Base-by-base conservation (phyloP, 1,140 invertebrate genomes). In the Aphelenchoides avenae region DNA sequence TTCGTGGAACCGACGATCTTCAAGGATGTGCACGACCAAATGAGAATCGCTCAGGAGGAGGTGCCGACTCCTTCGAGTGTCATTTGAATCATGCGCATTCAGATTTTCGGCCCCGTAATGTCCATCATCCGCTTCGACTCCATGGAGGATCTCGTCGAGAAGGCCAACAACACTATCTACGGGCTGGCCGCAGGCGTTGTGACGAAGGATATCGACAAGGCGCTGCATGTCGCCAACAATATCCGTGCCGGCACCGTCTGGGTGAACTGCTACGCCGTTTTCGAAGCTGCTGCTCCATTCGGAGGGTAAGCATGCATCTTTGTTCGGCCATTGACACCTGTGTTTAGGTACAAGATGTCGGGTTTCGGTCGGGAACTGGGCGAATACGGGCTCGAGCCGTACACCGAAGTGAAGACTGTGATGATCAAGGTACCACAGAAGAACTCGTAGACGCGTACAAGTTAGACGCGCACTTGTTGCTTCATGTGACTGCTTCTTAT, bases 1-100 rank as follows among this genome's bases (percentile, higher is more conserved):
- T 99, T 86, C 77, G 82, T 98, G 13, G 80, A 92, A 73, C 94
- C 94, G 18, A 98, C 94, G 0, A 89, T 99, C 1, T 98, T 98
- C 80, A 84, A 87, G 11, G 84, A 96, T 79, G 92, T 97, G 1
- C 72, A 85, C 62, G 91, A 96, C 75, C 77, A 91, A 67, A 95
- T 96, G 89, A 85, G 83, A 37, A 94, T 97, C 77, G 90, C 92
- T 3, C 83, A 80, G 51, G 88, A 91, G 77, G 93, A 98, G 84
- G 56, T 58, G 36, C n/a, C n/a, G n/a, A n/a, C n/a, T n/a, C n/a
- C n/a, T n/a, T n/a, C n/a, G n/a, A n/a, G n/a, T n/a, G 73, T 85
- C 62, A 92, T 97, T 75, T 77, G n/a, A n/a, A n/a, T n/a, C n/a
- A n/a, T n/a, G n/a, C n/a, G n/a, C n/a, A n/a, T 3, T 22, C 20